A percentile compares a stretch with the other conserved stretches of the same genome.
Conservation (phyloP, 2,888 invertebrate species). For the Amaurobius ferox region DNA sequence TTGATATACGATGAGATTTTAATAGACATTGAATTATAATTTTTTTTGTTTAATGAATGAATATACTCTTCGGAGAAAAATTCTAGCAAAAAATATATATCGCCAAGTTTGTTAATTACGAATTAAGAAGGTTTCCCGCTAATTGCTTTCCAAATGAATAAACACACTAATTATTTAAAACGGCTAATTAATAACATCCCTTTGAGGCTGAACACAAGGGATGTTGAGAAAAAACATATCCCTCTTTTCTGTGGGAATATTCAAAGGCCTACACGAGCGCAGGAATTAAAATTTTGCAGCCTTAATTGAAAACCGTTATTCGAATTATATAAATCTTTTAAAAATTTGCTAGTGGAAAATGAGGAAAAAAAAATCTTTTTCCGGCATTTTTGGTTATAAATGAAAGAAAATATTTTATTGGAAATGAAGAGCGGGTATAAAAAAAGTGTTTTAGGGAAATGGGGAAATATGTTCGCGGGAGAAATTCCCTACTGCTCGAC, state of each 20-base stretch:
- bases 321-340: slow-evolving; percentile 71
- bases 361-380: slow-evolving; percentile 29
- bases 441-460: background rate
- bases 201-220: slow-evolving; percentile 33
- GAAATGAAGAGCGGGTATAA: slow-evolving; percentile 30
- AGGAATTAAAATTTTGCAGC: slow-evolving; percentile 65
- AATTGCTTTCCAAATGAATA: slow-evolving; percentile 71
- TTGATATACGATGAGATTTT: slow-evolving; percentile 60
- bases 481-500: slow-evolving; percentile 27
- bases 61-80: slow-evolving; percentile 29
- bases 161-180: slow-evolving; percentile 71
- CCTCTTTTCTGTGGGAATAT: slow-evolving; percentile 18
- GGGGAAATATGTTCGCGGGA: slow-evolving; percentile 21
- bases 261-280: slow-evolving; percentile 26
- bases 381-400: slow-evolving; percentile 57
- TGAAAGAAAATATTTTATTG: slow-evolving; percentile 57
- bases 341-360: slow-evolving; percentile 47
- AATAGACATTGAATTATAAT: slow-evolving; percentile 38
- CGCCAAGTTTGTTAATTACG: slow-evolving; percentile 69
- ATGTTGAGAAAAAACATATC: slow-evolving; percentile 20
- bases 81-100: slow-evolving; percentile 38
- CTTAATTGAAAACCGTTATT: slow-evolving; percentile 72
- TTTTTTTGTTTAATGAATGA: background rate
- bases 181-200: slow-evolving; percentile 70
- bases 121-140: slow-evolving; percentile 69